Conservation (phyloP, 2,888 invertebrate genomes). For the Agrypnus murinus region DNA sequence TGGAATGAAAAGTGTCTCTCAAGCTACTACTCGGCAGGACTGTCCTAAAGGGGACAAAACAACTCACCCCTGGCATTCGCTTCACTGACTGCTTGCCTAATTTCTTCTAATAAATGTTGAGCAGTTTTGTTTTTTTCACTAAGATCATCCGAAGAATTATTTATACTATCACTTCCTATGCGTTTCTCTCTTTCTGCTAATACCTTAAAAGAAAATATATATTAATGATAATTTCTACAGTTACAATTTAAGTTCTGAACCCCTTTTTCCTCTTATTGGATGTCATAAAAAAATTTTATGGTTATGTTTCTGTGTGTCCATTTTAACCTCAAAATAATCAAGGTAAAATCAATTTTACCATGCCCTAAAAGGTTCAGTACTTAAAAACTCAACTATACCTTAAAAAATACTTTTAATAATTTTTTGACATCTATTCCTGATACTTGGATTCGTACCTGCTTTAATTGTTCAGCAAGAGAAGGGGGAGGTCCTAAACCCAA, state of each 20-base stretch:
- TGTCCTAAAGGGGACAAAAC: slow-evolving; percentile 26
- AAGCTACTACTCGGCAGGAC: slow-evolving; percentile 29
- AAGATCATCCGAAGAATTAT: slow-evolving; percentile 78
- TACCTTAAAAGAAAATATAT: slow-evolving; percentile 70
- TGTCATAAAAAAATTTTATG: neutral
- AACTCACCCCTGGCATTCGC: slow-evolving; percentile 87
- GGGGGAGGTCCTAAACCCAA: slow-evolving; percentile 80
- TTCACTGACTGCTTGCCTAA: slow-evolving; percentile 90
- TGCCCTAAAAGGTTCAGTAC: no score
- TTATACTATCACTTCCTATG: slow-evolving; percentile 72
- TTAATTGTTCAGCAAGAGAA: slow-evolving; percentile 89
- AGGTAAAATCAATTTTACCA: neutral
- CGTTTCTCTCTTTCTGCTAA: slow-evolving; percentile 89
- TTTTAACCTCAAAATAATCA: no score
- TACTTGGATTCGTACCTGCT: slow-evolving; percentile 83
- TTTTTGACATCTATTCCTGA: no score
- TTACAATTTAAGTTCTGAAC: neutral
- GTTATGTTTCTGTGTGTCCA: neutral
- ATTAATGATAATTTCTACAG: no score
- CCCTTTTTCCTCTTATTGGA: slow-evolving; percentile 4
- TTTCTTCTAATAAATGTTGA: slow-evolving; percentile 91
- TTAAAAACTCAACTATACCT: no score
- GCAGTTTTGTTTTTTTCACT: slow-evolving; percentile 76
- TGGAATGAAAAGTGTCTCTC: slow-evolving; percentile 63
- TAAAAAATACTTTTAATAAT: no score